A percentile compares a stretch with the other conserved stretches of the same genome.
Evolutionary conservation across 2,797 vertebrate genomes (phyloP).

Genomic region (Lithobates pipiens): DNA sequence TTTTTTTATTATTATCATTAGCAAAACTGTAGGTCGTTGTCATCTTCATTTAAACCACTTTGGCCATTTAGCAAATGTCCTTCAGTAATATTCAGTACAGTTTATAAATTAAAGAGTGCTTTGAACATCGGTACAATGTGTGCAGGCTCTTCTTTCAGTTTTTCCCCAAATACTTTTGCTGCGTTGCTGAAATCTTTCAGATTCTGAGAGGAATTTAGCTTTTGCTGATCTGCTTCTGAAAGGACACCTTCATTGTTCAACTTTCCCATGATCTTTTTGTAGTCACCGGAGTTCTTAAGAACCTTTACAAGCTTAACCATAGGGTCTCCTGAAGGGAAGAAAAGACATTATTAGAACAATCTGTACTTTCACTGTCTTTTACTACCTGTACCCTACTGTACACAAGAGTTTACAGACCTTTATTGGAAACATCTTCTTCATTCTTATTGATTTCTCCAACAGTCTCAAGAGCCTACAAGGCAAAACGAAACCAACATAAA

Average conservation of each 20-base stretch:
- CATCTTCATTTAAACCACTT: neutral
- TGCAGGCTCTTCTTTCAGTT: neutral
- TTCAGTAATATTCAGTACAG: neutral
- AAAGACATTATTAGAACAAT: neutral
- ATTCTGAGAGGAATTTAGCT: neutral
- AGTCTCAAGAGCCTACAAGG: neutral
- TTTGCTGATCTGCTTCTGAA: neutral
- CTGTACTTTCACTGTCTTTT: too few relatives aligned
- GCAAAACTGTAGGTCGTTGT: neutral
- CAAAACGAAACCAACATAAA: neutral
- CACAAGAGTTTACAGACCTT: neutral
- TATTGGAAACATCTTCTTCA: neutral
- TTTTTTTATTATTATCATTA: too few relatives aligned
- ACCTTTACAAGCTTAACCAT: neutral
- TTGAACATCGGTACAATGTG: neutral
- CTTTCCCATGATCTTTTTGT: constrained; percentile 1
- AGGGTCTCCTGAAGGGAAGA: neutral
- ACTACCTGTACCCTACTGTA: too few relatives aligned
- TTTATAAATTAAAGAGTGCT: neutral
- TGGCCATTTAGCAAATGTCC: neutral
- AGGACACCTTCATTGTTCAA: neutral
- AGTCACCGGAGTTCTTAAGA: constrained; percentile 24
- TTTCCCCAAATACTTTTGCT: neutral
- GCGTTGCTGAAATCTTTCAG: constrained; percentile 3
- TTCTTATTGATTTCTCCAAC: neutral